Conservation (phyloP, 2,113 vertebrate species). For the Vanacampus margaritifer region DNA sequence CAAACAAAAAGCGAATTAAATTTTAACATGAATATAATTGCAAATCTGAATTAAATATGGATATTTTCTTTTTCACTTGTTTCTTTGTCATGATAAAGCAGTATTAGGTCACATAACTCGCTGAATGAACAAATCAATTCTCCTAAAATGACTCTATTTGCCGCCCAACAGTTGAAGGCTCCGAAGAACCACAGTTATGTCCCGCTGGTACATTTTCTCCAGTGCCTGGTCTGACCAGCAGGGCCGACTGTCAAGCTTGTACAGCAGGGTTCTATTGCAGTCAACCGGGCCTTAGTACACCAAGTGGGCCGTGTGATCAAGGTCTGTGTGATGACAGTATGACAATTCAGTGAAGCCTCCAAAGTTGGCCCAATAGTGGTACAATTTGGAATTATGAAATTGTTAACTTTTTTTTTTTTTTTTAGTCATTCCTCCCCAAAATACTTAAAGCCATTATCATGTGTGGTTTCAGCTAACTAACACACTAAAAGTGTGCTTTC, state of each 20-base stretch:
- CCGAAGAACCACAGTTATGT: conserved; percentile 74
- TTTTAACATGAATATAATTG: too few species aligned
- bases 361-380: background rate
- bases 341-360: background rate
- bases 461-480: background rate
- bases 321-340: conserved; percentile 60
- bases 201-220: conserved; percentile 82
- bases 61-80: too few species aligned
- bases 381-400: background rate
- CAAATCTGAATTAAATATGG: too few species aligned
- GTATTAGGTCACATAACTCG: background rate
- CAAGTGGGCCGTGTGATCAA: conserved; percentile 78
- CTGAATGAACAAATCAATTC: conserved; percentile 7
- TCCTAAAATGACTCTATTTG: conserved; percentile 6
- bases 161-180: conserved; percentile 72
- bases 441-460: background rate
- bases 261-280: conserved; percentile 80
- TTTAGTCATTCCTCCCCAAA: background rate
- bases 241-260: conserved; percentile 78
- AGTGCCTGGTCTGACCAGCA: conserved; percentile 56
- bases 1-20: too few species aligned
- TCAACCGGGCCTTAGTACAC: conserved; percentile 71
- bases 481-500: too few species aligned
- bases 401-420: background rate
- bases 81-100: background rate